Evolutionary conservation across 2,113 vertebrate genomes (phyloP), one percentile per base, ranked within the genome.

Genomic region (Alouatta palliata): DNA sequence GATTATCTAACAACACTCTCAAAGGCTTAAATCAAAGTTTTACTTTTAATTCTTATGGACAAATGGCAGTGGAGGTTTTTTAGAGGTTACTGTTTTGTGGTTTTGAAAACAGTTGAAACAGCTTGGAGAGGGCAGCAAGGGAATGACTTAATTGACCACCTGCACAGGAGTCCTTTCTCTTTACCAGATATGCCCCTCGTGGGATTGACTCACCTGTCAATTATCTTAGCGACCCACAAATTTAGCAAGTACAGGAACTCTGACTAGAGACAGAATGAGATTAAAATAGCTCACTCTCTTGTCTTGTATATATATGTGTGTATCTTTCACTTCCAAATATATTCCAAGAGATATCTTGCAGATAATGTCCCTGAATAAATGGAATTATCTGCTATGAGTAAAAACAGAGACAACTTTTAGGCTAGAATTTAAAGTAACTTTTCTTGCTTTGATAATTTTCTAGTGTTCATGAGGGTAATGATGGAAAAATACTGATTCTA

Each of bases 381-480:
- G 25, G 43, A 43, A 66, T 87, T 47, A 47, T 88, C 52, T 86
- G 79, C 49, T 82, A 58, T 82, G 35, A 86, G 37, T 77, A 87
- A 77, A 80, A 85, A n/a, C 20, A 64, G 71, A 94, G 77, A 37
- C 10, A 49, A 68, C 21, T 71, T 95, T 71, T 20, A 37, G 52
- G 8, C 49, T 81, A 76, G 66, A 83, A 19, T 88, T 64, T 90
- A 95, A 85, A 9, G 23, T 25, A 81, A 37, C 27, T 20, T 88
- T 49, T 64, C 27, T 93, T 86, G 21, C 52, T 95, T 97, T 83
- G 45, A n/a, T 87, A 80, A 61, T 77, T 90, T 95, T n/a, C n/a
- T 58, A 19, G 32, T 66, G n/a, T 71, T 52, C 32, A 64, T 64
- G 52, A 25, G 19, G 10, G 20, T 45, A 40, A 95, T 43, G 20